Evolutionary conservation across 2,888 invertebrate species (phyloP), one percentile per base, ranked within the genome.

Genomic region (Ophion ventricosus): DNA sequence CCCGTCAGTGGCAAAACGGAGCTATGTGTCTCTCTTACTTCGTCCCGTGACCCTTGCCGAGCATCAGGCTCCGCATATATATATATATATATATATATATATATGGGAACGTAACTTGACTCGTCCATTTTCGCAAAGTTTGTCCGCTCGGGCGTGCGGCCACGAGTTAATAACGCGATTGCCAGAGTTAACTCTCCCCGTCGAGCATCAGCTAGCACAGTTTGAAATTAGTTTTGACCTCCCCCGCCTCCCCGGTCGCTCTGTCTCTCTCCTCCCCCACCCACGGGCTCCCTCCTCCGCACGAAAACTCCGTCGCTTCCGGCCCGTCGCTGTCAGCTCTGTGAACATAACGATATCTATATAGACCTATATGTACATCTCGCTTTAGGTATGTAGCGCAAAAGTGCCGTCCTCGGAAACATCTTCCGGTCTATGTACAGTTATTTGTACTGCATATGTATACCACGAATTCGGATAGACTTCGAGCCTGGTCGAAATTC

Each of bases 151-250:
- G 40, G 73, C 43, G 25, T 67, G 77, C 73, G 63, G 61, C 66
- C 70, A 70, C 81, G 79, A 84, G 84, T 84, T 82, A 79, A 82
- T 89, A 89, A 89, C 87, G 87, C 87, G 87, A 89, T 90, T 88
- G 87, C 88, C 87, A 66, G 85, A 88, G 88, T 88, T 88, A 88
- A 89, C 88, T 86, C 87, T 78, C 66, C 26, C 78, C 72, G 82
- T 67, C 79, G 83, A 85, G 85, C 87, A 86, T 85, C 86, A 87
- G 87, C 87, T 87, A 87, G 88, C 78, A 84, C 87, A 89, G 88
- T 89, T 88, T 83, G 85, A 63, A 80, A 85, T 84, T 83, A 89
- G 88, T 89, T 88, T 85, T 74, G 76, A 82, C 84, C 64, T 63
- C 74, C 61, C 64, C 82, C 85, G 56, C 74, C 73, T 43, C 20